A percentile compares a stretch with the other conserved stretches of the same genome.
These are phyloP conservation scores for Atta texana DNA, from an alignment of 1,140 invertebrate species.

Conservation along the genomic window DNA sequence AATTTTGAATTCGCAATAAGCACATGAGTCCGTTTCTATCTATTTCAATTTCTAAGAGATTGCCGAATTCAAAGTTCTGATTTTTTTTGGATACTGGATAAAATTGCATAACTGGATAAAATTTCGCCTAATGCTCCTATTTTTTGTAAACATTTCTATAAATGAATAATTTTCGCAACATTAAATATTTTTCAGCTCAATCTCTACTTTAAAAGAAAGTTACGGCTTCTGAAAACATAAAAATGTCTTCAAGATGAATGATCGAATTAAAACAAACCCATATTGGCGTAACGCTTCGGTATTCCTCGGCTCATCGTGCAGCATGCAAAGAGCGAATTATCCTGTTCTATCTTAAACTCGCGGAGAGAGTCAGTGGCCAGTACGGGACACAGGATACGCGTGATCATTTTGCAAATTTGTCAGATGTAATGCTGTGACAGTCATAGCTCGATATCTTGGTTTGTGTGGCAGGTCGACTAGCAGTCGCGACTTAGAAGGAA, in stretches of 20 bases:
- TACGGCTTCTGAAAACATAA: background rate
- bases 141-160: background rate
- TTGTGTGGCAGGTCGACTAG: constrained; percentile 56
- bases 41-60: too few relatives aligned
- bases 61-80: too few relatives aligned
- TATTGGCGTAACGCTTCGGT: constrained; percentile 5
- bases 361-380: constrained; percentile 63
- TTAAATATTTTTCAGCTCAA: background rate
- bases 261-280: background rate
- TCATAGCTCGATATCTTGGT: constrained; percentile 37
- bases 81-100: too few relatives aligned
- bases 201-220: background rate
- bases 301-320: constrained; percentile 30
- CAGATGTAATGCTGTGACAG: constrained; percentile 51
- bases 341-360: constrained; percentile 74
- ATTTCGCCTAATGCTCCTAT: background rate
- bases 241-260: background rate
- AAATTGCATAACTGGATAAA: too few relatives aligned
- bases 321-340: constrained; percentile 52
- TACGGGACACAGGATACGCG: constrained; percentile 81
- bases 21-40: too few relatives aligned
- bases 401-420: constrained; percentile 83
- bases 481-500: constrained; percentile 71
- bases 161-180: background rate
- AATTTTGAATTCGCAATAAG: too few relatives aligned